Percentiles rank a stretch among this genome's conserved stretches.
phyloP scores from a whole-genome alignment of 2,113 vertebrate species.

The Rattus rattus region DNA sequence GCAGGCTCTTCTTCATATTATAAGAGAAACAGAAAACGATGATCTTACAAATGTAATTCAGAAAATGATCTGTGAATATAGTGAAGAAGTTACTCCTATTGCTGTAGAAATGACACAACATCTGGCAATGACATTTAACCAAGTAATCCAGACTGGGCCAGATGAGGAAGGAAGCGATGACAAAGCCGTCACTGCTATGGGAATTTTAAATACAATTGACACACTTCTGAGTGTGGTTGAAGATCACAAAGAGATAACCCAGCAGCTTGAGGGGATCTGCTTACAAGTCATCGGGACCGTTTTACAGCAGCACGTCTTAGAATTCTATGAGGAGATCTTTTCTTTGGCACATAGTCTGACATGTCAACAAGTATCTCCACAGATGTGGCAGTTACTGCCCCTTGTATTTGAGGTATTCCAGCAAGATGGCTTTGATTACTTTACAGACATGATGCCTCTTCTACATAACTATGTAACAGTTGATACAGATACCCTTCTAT shows the following conservation, averaged over 20 bases:
- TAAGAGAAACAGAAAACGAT: slow-evolving; percentile 99
- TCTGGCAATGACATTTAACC: slow-evolving; percentile 99
- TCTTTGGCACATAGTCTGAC: slow-evolving; percentile 99
- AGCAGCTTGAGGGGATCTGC: slow-evolving; percentile 99
- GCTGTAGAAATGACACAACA: slow-evolving; percentile 99
- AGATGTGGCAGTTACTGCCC: slow-evolving; percentile 99
- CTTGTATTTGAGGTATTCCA: slow-evolving; percentile 99
- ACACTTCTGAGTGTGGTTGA: slow-evolving; percentile 99
- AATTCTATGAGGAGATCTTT: slow-evolving; percentile 99
- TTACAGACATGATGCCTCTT: slow-evolving; percentile 99
- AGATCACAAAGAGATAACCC: slow-evolving; percentile 99
- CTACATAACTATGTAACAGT: slow-evolving; percentile 99
- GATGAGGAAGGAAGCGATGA: slow-evolving; percentile 99
- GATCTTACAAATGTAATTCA: slow-evolving; percentile 99
- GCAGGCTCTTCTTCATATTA: slow-evolving; percentile 98
- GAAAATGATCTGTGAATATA: slow-evolving; percentile 99
- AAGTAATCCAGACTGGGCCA: slow-evolving; percentile 98
- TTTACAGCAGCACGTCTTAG: slow-evolving; percentile 98
- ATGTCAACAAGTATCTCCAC: slow-evolving; percentile 98
- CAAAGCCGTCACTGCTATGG: slow-evolving; percentile 99
- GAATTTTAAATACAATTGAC: slow-evolving; percentile 99
- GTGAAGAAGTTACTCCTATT: slow-evolving; percentile 98
- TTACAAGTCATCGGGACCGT: slow-evolving; percentile 99
- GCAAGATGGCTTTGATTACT: slow-evolving; percentile 99
- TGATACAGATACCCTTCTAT: slow-evolving; percentile 96